phyloP scores from a whole-genome alignment of 2,888 invertebrate genomes.

The Chloromyia formosa region DNA sequence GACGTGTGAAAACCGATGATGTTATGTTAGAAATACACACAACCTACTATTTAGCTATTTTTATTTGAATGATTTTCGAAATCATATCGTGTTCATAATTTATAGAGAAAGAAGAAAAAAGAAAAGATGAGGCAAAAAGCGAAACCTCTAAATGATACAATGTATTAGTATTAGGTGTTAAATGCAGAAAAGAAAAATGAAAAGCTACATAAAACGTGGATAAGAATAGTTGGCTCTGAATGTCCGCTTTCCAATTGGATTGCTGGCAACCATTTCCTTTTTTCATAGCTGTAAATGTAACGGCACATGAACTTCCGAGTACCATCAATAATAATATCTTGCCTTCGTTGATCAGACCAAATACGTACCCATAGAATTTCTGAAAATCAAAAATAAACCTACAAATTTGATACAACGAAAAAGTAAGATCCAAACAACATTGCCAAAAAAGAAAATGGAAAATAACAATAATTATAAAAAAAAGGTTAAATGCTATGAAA shows the following conservation, averaged over 20 bases:
- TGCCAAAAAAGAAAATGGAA: too few species aligned
- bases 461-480: too few species aligned
- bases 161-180: conserved; percentile 20
- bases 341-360: background rate
- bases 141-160: conserved; percentile 28
- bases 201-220: too few species aligned
- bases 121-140: conserved; percentile 26
- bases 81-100: conserved; percentile 49
- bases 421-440: too few species aligned
- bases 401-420: too few species aligned
- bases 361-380: too few species aligned
- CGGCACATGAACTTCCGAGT: background rate
- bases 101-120: conserved; percentile 47
- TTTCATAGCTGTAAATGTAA: background rate
- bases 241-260: background rate
- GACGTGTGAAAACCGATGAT: conserved; percentile 18
- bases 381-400: too few species aligned
- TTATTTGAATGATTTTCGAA: conserved; percentile 15
- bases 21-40: conserved; percentile 24
- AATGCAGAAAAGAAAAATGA: background rate
- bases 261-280: too few species aligned
- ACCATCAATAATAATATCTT: background rate
- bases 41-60: conserved; percentile 16
- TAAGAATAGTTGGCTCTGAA: background rate
- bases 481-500: conserved; percentile 14